phyloP scores from a whole-genome alignment of 1,140 invertebrate genomes.

The Drosophila dunni region DNA sequence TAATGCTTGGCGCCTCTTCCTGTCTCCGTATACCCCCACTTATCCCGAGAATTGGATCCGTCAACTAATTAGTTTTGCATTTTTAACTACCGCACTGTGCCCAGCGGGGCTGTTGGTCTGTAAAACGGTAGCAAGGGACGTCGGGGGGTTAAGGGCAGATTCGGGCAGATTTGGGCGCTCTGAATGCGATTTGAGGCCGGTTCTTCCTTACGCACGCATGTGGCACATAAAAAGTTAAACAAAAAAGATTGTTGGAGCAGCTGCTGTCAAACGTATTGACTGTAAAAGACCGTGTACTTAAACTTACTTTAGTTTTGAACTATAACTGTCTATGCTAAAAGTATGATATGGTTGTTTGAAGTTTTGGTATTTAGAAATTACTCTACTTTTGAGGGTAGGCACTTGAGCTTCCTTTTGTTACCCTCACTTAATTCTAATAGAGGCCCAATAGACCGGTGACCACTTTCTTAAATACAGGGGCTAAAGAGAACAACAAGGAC shows the following conservation, averaged over 20 bases:
- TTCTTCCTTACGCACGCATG: slow-evolving; percentile 33
- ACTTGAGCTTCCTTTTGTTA: too few species aligned
- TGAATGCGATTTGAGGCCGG: slow-evolving; percentile 26
- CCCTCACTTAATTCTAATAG: too few species aligned
- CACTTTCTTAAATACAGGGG: too few species aligned
- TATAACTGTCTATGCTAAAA: too few species aligned
- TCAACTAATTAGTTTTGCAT: slow-evolving; percentile 70
- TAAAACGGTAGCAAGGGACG: background rate
- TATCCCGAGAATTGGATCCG: background rate
- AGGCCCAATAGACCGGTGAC: too few species aligned
- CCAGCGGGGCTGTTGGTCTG: slow-evolving; percentile 3
- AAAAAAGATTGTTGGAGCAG: slow-evolving; percentile 1
- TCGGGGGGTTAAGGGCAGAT: background rate
- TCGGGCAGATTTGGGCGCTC: slow-evolving; percentile 5
- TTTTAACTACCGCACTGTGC: slow-evolving; percentile 59
- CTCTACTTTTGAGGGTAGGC: too few species aligned
- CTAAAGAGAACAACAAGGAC: background rate
- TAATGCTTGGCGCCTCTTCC: background rate
- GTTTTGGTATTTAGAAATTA: too few species aligned
- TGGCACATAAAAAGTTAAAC: slow-evolving; percentile 41
- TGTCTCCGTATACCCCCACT: background rate
- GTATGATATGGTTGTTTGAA: too few species aligned
- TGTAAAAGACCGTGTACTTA: too few species aligned
- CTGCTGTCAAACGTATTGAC: background rate
- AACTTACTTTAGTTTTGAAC: too few species aligned